Evolutionary conservation across 1,140 invertebrate genomes (phyloP).

Genomic region (Scaptodrosophila lebanonensis): DNA sequence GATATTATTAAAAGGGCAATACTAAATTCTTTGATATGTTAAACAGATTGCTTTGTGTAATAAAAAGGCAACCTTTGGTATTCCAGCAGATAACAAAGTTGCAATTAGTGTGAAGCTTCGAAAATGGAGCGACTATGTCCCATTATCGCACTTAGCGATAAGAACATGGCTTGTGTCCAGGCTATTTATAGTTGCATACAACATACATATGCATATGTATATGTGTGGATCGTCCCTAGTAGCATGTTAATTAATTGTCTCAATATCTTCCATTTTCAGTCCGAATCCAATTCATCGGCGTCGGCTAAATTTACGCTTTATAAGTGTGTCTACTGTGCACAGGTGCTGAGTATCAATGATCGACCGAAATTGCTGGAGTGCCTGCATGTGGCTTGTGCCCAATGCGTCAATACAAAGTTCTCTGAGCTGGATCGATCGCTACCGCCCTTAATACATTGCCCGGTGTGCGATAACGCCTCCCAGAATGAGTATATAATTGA

Average conservation of each 20-base stretch:
- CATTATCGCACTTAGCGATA: too few relatives aligned
- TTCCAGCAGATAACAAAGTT: too few relatives aligned
- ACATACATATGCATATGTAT: too few relatives aligned
- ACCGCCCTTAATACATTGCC: constrained; percentile 78
- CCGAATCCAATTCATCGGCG: constrained; percentile 70
- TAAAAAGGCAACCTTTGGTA: too few relatives aligned
- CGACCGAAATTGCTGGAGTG: constrained; percentile 90
- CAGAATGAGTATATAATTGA: constrained; percentile 83
- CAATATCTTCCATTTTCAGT: constrained; percentile 37
- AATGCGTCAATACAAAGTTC: constrained; percentile 86
- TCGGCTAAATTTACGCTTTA: constrained; percentile 77
- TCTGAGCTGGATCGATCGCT: constrained; percentile 79
- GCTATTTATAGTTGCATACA: too few relatives aligned
- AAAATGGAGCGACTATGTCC: too few relatives aligned
- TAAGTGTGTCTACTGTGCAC: constrained; percentile 84
- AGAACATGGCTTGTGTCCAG: too few relatives aligned
- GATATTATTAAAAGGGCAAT: too few relatives aligned
- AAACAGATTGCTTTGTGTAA: too few relatives aligned
- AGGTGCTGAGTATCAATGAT: constrained; percentile 80
- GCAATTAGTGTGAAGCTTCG: too few relatives aligned
- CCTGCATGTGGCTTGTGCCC: constrained; percentile 88
- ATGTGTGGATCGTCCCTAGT: background rate
- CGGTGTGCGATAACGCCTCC: constrained; percentile 82
- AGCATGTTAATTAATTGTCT: background rate
- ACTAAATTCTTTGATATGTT: too few relatives aligned